These are phyloP conservation scores for Acrocera orbiculus DNA, from an alignment of 2,888 invertebrate species.

Conservation along the genomic window DNA sequence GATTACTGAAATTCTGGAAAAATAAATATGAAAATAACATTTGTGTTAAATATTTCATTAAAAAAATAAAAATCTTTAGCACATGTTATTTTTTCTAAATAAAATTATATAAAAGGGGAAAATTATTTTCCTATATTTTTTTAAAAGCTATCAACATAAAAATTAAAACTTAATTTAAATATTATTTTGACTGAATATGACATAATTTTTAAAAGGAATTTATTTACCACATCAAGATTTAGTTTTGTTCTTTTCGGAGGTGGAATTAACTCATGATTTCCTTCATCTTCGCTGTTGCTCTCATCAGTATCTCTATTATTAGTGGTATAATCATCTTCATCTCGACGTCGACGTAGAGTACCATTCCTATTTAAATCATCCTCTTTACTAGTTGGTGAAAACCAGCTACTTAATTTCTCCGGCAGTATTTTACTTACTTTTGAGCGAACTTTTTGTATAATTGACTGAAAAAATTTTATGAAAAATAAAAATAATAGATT, in stretches of 20 bases:
- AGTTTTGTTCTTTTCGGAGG: conserved; percentile 7
- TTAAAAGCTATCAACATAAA: background rate
- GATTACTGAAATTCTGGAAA: too few relatives aligned
- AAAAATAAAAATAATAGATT: background rate
- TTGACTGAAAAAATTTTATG: conserved; percentile 19
- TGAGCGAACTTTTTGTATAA: conserved; percentile 27
- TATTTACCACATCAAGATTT: conserved; percentile 4
- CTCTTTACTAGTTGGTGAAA: conserved; percentile 19
- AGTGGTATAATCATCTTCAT: conserved; percentile 8
- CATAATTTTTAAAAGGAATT: background rate
- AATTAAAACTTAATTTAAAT: background rate
- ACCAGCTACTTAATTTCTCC: conserved; percentile 25
- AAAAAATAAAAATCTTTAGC: too few relatives aligned
- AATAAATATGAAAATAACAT: too few relatives aligned
- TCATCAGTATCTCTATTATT: conserved; percentile 5
- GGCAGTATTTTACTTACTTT: conserved; percentile 27
- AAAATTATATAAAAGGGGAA: too few relatives aligned
- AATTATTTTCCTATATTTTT: too few relatives aligned
- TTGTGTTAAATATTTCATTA: too few relatives aligned
- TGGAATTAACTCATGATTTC: conserved; percentile 4
- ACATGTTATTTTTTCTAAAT: too few relatives aligned
- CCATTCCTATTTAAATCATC: conserved; percentile 13
- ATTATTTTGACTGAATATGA: background rate
- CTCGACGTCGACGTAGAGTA: conserved; percentile 19
- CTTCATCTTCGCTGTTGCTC: conserved; percentile 7